Conservation (phyloP, 2,888 invertebrate species). For the Tolmerus cingulatus region DNA sequence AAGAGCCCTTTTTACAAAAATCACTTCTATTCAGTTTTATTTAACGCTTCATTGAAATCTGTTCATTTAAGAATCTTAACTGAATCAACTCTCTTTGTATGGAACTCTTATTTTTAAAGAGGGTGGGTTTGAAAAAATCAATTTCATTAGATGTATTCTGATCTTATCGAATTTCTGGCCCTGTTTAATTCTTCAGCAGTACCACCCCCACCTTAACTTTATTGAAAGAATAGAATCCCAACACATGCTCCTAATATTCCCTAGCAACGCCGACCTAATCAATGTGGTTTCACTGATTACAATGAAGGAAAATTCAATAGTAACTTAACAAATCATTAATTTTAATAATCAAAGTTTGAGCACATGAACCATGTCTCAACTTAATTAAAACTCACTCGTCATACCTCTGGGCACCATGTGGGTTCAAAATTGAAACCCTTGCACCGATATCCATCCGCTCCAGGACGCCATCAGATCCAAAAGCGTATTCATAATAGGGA, state of each 20-base stretch:
- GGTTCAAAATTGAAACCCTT: background rate
- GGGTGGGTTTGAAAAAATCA: too few relatives aligned
- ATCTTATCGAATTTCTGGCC: too few relatives aligned
- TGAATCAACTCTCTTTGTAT: too few relatives aligned
- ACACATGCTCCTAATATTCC: background rate
- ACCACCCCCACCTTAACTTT: too few relatives aligned
- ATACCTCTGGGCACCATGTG: background rate
- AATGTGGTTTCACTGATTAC: background rate
- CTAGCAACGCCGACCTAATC: background rate
- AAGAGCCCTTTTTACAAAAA: background rate
- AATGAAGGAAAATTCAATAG: background rate
- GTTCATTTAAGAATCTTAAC: too few relatives aligned
- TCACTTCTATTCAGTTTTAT: background rate
- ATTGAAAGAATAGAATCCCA: too few relatives aligned
- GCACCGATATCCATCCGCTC: constrained; percentile 17
- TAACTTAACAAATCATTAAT: background rate
- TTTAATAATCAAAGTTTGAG: constrained; percentile 14
- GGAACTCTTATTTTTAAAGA: too few relatives aligned
- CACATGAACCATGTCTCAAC: background rate
- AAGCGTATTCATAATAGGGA: background rate
- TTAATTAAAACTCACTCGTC: constrained; percentile 24
- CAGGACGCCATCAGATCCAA: background rate
- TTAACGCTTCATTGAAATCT: too few relatives aligned
- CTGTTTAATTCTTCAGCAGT: too few relatives aligned
- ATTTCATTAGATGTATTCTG: too few relatives aligned